These are phyloP conservation scores for Stigmatopora argus DNA, from an alignment of 2,113 vertebrate species.

Conservation along the genomic window DNA sequence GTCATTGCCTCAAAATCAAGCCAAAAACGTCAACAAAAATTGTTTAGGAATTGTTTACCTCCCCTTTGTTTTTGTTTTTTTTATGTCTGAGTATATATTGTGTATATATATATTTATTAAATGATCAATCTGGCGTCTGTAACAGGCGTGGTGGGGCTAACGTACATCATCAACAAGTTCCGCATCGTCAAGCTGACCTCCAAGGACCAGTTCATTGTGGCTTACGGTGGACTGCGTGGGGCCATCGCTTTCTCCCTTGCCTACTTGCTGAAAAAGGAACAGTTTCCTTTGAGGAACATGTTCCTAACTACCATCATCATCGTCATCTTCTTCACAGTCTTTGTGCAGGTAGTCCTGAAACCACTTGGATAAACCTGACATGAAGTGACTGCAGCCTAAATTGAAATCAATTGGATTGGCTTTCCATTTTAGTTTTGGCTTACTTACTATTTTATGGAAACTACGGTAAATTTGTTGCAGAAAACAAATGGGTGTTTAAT, in stretches of 20 bases:
- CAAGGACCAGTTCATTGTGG: conserved; percentile 97
- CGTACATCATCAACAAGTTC: conserved; percentile 94
- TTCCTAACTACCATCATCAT: conserved; percentile 98
- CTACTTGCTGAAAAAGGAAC: conserved; percentile 76
- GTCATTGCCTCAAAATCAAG: too few relatives aligned
- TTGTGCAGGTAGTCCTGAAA: conserved; percentile 83
- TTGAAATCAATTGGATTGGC: neutral
- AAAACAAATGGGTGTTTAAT: neutral
- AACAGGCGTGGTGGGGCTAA: conserved; percentile 88
- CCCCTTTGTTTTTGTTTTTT: too few relatives aligned
- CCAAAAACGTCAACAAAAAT: too few relatives aligned
- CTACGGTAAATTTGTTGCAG: neutral
- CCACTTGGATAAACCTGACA: neutral
- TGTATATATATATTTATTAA: neutral
- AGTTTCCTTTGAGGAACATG: conserved; percentile 80
- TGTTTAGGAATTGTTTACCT: too few relatives aligned
- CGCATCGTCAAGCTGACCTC: conserved; percentile 93
- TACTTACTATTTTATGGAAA: too few relatives aligned
- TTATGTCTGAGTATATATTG: too few relatives aligned
- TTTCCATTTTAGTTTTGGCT: too few relatives aligned
- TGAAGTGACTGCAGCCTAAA: conserved; percentile 26
- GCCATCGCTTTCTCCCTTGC: conserved; percentile 95
- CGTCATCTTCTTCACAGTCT: conserved; percentile 97
- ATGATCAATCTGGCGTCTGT: neutral
- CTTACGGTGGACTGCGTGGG: conserved; percentile 92